A percentile compares a stretch with the other conserved stretches of the same genome.
Evolutionary conservation across 37 sponge, comb jelly and placozoan genomes (phyloP).

Genomic region (Petrosia ficiformis): DNA sequence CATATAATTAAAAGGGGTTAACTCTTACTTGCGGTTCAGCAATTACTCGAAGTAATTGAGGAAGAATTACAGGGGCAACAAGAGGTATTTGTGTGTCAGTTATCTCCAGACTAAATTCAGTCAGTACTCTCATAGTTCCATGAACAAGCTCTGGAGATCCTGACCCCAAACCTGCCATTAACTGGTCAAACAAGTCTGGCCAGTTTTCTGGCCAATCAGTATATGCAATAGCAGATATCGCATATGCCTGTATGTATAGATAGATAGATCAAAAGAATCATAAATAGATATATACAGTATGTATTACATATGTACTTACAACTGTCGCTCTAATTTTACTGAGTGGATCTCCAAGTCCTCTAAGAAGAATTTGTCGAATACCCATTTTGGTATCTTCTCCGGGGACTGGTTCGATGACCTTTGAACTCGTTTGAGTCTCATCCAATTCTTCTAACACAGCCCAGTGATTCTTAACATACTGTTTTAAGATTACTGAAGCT

Average conservation of each 20-base stretch:
- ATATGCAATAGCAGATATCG: conserved; percentile 65
- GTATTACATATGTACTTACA: conserved; percentile 28
- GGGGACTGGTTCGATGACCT: conserved; percentile 59
- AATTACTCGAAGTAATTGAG: conserved; percentile 55
- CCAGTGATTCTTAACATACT: conserved; percentile 82
- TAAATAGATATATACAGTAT: neutral
- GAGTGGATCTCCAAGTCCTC: conserved; percentile 34
- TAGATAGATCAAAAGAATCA: neutral
- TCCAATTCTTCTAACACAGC: neutral
- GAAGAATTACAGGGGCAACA: conserved; percentile 46
- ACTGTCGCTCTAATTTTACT: conserved; percentile 68
- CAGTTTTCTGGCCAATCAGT: conserved; percentile 86
- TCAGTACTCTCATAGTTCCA: conserved; percentile 75
- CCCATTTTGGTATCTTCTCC: conserved; percentile 35
- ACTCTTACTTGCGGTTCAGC: conserved; percentile 15
- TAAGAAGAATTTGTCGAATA: conserved; percentile 48
- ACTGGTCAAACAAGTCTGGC: conserved; percentile 59
- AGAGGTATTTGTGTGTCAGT: conserved; percentile 50
- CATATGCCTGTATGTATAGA: conserved; percentile 61
- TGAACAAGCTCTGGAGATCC: conserved; percentile 49
- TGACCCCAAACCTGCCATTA: conserved; percentile 37
- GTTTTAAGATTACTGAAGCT: conserved; percentile 70
- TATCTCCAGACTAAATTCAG: conserved; percentile 68
- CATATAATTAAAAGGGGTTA: neutral
- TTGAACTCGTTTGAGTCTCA: conserved; percentile 4